Conservation (phyloP, 2,113 vertebrate species). For the Gavia stellata region DNA sequence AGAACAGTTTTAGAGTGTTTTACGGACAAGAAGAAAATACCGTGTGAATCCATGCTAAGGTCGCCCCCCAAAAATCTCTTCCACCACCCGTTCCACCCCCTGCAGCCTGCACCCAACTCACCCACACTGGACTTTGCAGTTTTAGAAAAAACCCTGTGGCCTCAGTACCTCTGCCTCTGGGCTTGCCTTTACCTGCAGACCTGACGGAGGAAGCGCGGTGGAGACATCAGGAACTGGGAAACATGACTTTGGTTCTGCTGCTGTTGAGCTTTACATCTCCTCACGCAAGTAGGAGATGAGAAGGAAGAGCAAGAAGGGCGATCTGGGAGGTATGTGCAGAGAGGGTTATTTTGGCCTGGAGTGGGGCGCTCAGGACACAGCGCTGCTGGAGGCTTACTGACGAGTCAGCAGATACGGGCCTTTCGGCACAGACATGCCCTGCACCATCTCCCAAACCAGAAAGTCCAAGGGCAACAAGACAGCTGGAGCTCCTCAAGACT, state of each 20-base stretch:
- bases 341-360: background rate
- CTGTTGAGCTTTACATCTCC: background rate
- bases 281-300: background rate
- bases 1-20: background rate
- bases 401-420: background rate
- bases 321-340: background rate
- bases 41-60: background rate
- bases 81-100: background rate
- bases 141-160: background rate
- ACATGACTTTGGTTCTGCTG: background rate
- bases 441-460: background rate
- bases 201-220: background rate
- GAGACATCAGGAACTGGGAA: background rate
- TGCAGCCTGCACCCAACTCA: background rate
- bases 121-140: background rate
- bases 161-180: background rate
- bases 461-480: background rate
- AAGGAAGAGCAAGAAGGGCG: background rate
- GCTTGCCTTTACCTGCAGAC: background rate
- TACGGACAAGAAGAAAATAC: background rate
- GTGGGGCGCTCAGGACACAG: accelerated
- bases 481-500: background rate
- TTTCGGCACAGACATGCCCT: background rate
- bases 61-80: background rate
- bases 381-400: background rate